Base-by-base conservation (phyloP, 2,113 vertebrate genomes). In the Tonatia bakeri region DNA sequence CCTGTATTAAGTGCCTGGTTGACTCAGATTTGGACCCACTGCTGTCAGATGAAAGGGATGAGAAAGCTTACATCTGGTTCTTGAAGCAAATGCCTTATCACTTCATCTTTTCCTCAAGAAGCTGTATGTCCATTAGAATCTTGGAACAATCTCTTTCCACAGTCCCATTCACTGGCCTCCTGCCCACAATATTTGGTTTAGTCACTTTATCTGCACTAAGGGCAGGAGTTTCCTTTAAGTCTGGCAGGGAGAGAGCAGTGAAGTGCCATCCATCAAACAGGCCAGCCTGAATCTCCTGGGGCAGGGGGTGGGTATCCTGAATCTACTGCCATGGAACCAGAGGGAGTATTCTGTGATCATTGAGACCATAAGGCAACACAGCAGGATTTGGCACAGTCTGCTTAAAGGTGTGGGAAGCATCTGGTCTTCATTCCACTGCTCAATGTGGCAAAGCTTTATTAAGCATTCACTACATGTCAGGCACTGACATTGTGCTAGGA, bases 161-260 rank as follows among this genome's bases (percentile, higher is more conserved):
- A 70, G 93, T 91, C 45, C 91, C 87, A 77, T 82, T 97, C 38
- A 0, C 73, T 95, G 87, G 86, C 90, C 33, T 56, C 87, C 73
- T 76, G 64, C 96, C 76, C 70, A 82, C 11, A 56, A 61, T 70
- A 85, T 69, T 95, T 91, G 19, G 80, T 90, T 90, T 81, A 95
- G 95, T 91, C 73, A 87, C 98, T 80, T 97, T 89, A n/a, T 93
- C 88, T 76, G 15, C 84, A 59, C 61, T 70, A 56, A 81, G 38
- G 40, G 8, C 77, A 83, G 38, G 26, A 54, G 73, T 97, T 92
- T 61, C 90, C 47, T 83, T 72, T 83, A 50, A 33, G 17, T 8
- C 59, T 67, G 67, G 47, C 11, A 61, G 43, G n/a, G n/a, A 52
- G 59, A 31, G 10, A 67, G 67, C 4, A 52, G 36, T 7, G 12